These are phyloP conservation scores for Hemistola chrysoprasaria DNA, from an alignment of 2,888 invertebrate genomes.

Conservation along the genomic window DNA sequence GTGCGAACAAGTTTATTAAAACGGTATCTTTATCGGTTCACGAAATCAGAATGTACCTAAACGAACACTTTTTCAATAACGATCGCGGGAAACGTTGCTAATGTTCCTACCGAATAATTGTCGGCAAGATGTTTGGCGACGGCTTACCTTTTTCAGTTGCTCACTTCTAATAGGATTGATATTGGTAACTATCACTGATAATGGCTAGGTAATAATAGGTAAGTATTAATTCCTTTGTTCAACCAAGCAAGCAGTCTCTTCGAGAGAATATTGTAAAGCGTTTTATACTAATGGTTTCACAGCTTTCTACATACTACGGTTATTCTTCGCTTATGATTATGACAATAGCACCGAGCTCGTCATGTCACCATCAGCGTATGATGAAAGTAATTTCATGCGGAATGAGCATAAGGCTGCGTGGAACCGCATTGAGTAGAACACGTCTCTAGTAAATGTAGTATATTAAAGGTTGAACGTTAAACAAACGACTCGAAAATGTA, in stretches of 20 bases:
- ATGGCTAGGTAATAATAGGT: too few species aligned
- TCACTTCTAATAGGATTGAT: too few species aligned
- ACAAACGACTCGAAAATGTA: conserved; percentile 23
- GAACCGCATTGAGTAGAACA: conserved; percentile 31
- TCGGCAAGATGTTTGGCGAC: neutral
- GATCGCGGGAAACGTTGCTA: conserved; percentile 12
- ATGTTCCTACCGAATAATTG: conserved; percentile 6
- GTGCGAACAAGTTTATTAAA: conserved; percentile 29
- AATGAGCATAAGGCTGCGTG: conserved; percentile 35
- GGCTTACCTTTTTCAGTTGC: neutral
- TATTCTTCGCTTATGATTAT: conserved; percentile 30
- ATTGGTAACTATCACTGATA: too few species aligned
- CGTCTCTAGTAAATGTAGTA: conserved; percentile 21
- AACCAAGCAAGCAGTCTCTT: too few species aligned
- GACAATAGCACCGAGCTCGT: conserved; percentile 32
- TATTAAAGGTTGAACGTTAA: conserved; percentile 21
- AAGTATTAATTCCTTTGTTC: too few species aligned
- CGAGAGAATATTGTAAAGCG: too few species aligned
- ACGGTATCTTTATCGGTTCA: conserved; percentile 30
- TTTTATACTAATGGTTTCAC: conserved; percentile 15
- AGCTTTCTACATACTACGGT: conserved; percentile 28
- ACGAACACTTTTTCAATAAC: conserved; percentile 18
- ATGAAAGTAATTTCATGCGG: conserved; percentile 43
- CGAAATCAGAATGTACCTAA: conserved; percentile 23
- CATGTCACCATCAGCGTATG: conserved; percentile 33